phyloP scores from a whole-genome alignment of 2,888 invertebrate genomes.

The Athripsodes cinereus region DNA sequence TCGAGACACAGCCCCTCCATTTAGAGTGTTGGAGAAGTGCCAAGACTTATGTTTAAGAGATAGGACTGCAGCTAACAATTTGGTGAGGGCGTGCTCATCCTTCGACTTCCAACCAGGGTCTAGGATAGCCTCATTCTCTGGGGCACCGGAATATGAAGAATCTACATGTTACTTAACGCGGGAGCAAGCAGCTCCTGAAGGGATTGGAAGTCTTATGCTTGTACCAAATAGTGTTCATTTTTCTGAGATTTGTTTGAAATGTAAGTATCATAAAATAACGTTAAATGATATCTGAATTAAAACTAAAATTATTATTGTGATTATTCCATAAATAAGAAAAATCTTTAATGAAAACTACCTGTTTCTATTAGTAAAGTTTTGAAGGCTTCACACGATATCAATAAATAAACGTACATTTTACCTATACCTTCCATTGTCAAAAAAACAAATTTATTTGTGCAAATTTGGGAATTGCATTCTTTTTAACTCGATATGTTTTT shows the following conservation, averaged over 20 bases:
- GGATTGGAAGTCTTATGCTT: conserved; percentile 81
- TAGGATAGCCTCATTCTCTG: conserved; percentile 74
- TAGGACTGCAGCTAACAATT: conserved; percentile 67
- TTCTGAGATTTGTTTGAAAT: conserved; percentile 82
- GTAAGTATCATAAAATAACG: too few relatives aligned
- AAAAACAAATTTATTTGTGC: too few relatives aligned
- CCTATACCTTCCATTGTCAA: too few relatives aligned
- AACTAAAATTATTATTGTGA: too few relatives aligned
- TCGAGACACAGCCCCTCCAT: conserved; percentile 77
- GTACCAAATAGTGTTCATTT: conserved; percentile 87
- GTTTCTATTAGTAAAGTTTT: too few relatives aligned
- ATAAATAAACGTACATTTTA: too few relatives aligned
- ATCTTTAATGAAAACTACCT: too few relatives aligned
- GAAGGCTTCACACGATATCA: too few relatives aligned
- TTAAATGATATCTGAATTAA: too few relatives aligned
- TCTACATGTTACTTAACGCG: conserved; percentile 81
- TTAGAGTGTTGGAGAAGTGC: conserved; percentile 83
- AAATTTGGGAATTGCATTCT: too few relatives aligned
- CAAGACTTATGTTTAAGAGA: conserved; percentile 80
- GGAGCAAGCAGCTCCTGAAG: conserved; percentile 83
- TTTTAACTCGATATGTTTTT: too few relatives aligned
- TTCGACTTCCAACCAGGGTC: conserved; percentile 89
- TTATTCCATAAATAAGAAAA: too few relatives aligned
- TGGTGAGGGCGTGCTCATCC: conserved; percentile 79
- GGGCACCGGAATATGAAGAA: conserved; percentile 79